Base-by-base conservation (phyloP, 2,113 vertebrate genomes). In the Syngnathoides biaculeatus region DNA sequence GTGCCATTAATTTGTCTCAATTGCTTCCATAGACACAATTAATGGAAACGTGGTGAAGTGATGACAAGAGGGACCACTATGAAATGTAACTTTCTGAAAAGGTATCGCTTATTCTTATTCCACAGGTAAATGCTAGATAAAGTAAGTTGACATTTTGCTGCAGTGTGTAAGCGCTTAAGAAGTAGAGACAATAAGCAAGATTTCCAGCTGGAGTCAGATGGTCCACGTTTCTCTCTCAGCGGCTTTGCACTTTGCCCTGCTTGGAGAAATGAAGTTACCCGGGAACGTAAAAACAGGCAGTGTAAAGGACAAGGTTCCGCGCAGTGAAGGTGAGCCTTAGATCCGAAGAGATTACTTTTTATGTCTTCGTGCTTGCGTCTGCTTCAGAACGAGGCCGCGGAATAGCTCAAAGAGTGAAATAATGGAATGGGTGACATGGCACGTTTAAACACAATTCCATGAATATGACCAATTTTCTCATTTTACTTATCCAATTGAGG, bases 401-500 rank as follows among this genome's bases (percentile, higher is more conserved):
- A n/a, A 50, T 50, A 10, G 19, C 17, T 50, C 8, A n/a, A 50
- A 50, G 47, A 50, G 19, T 50, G 8, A 50, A 50, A 50, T 50
- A n/a, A n/a, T 20, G 14, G n/a, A 50, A 50, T 19, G 0, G n/a
- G 19, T 20, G 2, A n/a, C 9, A 20, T 7, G 11, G n/a, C n/a
- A 45, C 43, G 4, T 13, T 45, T 45, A 4, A 0, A 45, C 14
- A 52, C 48, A 52, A n/a, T 52, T 52, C 2, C 15, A 50, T 69
- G 45, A 30, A 40, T 8, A 64, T 48, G 30, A 35, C 30, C 30
- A 3, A 35, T 5, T 35, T 35, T 35, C 3, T 35, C 6, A 35
- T 69, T 62, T 10, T 43, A 50, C 22, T 55, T 15, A 86, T 74
- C 88, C 89, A 27, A 26, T 86, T 1, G 75, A 90, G 80, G 66